Conservation (phyloP, 2,888 invertebrate genomes). For the Rotaria magnacalcarata region DNA sequence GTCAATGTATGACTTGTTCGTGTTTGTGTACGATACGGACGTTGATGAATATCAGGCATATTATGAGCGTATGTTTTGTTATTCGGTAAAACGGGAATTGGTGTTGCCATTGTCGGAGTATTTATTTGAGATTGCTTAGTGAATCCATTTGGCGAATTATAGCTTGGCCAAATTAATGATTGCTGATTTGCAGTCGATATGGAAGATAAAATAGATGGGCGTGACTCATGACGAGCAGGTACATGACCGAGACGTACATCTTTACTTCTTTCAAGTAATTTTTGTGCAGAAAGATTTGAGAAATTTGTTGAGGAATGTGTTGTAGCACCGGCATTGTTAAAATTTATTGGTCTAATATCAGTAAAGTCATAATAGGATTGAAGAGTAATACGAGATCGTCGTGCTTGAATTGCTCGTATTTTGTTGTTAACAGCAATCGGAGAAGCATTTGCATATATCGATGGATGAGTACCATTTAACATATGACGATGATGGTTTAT, state of each 20-base stretch:
- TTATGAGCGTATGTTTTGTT: background rate
- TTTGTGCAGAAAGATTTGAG: background rate
- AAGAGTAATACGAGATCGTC: background rate
- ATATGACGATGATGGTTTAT: background rate
- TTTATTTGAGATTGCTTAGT: background rate
- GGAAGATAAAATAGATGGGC: background rate
- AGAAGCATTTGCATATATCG: background rate
- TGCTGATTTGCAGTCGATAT: background rate
- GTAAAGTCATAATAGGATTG: slow-evolving; percentile 1
- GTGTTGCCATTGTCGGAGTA: background rate
- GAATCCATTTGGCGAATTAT: background rate
- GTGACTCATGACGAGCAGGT: background rate
- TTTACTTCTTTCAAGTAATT: background rate
- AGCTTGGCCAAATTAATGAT: background rate
- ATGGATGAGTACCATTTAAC: background rate
- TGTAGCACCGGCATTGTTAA: background rate
- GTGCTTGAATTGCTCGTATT: background rate
- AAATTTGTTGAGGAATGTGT: background rate
- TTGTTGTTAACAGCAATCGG: background rate
- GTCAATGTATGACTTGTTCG: background rate
- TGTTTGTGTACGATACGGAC: background rate
- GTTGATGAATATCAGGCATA: background rate
- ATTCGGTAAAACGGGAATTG: background rate
- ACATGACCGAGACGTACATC: background rate
- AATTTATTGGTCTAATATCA: background rate